A percentile compares a stretch with the other conserved stretches of the same genome.
These are phyloP conservation scores for Etheostoma cragini DNA, from an alignment of 2,113 vertebrate species.

Conservation along the genomic window DNA sequence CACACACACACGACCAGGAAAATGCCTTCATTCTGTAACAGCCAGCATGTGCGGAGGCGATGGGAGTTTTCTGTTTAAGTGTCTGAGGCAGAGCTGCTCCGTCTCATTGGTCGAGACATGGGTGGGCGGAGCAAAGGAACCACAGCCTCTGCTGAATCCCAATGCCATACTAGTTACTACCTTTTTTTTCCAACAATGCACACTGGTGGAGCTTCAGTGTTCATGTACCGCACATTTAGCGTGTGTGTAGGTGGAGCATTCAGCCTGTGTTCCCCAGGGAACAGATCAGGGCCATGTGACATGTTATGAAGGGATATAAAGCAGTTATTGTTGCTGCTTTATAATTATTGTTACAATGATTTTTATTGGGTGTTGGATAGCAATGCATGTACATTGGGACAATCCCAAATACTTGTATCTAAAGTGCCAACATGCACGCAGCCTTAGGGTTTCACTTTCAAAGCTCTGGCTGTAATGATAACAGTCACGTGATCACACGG, in stretches of 20 bases:
- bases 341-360: no score
- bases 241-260: not conserved
- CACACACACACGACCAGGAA: conserved; percentile 1
- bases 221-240: not conserved
- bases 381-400: not conserved
- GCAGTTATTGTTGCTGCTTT: no score
- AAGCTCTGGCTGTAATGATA: not conserved
- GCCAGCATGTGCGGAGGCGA: conserved; percentile 8
- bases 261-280: no score
- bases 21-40: conserved; percentile 44
- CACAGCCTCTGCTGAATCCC: not conserved
- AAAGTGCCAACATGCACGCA: not conserved
- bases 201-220: not conserved
- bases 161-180: not conserved
- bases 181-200: not conserved
- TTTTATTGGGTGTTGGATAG: no score
- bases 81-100: conserved; percentile 19
- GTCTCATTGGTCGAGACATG: conserved; percentile 7
- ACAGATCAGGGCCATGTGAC: not conserved
- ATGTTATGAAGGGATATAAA: not conserved
- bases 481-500: not conserved
- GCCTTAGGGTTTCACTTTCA: not conserved
- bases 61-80: not conserved
- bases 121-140: not conserved
- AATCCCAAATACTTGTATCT: not conserved